These are phyloP conservation scores for Meiosimyza decipiens DNA, from an alignment of 2,888 invertebrate species.

Conservation along the genomic window DNA sequence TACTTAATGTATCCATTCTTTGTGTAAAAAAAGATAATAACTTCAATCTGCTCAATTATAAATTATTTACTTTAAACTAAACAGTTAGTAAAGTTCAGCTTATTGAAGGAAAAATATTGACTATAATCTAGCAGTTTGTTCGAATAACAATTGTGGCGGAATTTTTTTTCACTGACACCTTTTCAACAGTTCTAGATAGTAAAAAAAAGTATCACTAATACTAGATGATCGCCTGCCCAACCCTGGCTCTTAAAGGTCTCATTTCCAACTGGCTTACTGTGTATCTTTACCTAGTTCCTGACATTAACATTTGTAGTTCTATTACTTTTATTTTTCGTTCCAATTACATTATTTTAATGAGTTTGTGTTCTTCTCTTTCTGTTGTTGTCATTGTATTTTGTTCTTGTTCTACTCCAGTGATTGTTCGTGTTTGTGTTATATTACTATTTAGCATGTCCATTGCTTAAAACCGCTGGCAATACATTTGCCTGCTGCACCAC, in stretches of 20 bases:
- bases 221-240: too few relatives aligned
- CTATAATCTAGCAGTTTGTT: too few relatives aligned
- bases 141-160: neutral
- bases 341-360: slow-evolving; percentile 14
- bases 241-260: too few relatives aligned
- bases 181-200: neutral
- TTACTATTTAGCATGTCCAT: slow-evolving; percentile 66
- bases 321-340: slow-evolving; percentile 5
- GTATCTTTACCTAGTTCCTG: neutral
- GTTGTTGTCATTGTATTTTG: slow-evolving; percentile 28
- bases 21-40: too few relatives aligned
- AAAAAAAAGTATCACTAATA: neutral
- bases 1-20: too few relatives aligned
- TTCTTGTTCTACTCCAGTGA: slow-evolving; percentile 1
- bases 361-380: slow-evolving; percentile 14
- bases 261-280: too few relatives aligned
- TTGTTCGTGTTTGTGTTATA: slow-evolving; percentile 33
- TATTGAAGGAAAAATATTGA: too few relatives aligned
- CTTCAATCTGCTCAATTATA: too few relatives aligned
- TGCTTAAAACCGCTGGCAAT: slow-evolving; percentile 66
- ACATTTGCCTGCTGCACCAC: slow-evolving; percentile 66
- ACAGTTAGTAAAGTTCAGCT: too few relatives aligned
- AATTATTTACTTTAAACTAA: too few relatives aligned
- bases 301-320: slow-evolving; percentile 19
- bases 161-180: neutral